Conservation (phyloP, 1,140 invertebrate genomes). For the Protaetia brevitarsis region DNA sequence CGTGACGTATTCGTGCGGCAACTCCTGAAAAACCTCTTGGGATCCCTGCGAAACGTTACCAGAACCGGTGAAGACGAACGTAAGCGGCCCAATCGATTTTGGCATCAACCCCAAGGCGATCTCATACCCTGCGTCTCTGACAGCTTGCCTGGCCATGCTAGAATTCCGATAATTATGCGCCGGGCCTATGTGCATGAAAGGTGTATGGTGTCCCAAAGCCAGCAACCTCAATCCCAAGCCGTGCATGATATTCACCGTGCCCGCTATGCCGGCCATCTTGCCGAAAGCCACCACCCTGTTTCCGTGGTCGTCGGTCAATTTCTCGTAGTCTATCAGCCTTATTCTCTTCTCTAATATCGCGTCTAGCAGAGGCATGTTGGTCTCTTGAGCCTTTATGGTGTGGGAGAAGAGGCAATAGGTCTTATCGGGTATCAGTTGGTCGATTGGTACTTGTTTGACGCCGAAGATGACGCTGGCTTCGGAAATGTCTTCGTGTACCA, state of each 20-base stretch:
- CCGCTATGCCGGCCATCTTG: slow-evolving; percentile 97
- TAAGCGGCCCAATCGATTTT: slow-evolving; percentile 94
- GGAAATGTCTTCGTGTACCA: slow-evolving; percentile 93
- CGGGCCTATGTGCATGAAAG: slow-evolving; percentile 98
- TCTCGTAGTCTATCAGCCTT: slow-evolving; percentile 95
- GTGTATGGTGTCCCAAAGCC: slow-evolving; percentile 96
- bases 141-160: slow-evolving; percentile 94
- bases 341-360: slow-evolving; percentile 95
- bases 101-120: slow-evolving; percentile 97
- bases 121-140: slow-evolving; percentile 97
- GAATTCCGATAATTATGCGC: slow-evolving; percentile 98
- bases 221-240: slow-evolving; percentile 90
- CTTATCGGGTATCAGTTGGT: slow-evolving; percentile 89
- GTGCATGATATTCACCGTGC: slow-evolving; percentile 98
- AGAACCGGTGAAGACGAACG: slow-evolving; percentile 97
- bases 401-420: slow-evolving; percentile 99
- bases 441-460: slow-evolving; percentile 96
- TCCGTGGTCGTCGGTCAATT: slow-evolving; percentile 84
- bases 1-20: slow-evolving; percentile 96
- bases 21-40: slow-evolving; percentile 96
- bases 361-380: slow-evolving; percentile 96
- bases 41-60: slow-evolving; percentile 84
- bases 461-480: slow-evolving; percentile 95
- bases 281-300: slow-evolving; percentile 96
- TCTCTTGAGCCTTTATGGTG: slow-evolving; percentile 98